These are phyloP conservation scores for Sebastiscus albofasciatus DNA, from an alignment of 2,797 vertebrate genomes.

Conservation along the genomic window DNA sequence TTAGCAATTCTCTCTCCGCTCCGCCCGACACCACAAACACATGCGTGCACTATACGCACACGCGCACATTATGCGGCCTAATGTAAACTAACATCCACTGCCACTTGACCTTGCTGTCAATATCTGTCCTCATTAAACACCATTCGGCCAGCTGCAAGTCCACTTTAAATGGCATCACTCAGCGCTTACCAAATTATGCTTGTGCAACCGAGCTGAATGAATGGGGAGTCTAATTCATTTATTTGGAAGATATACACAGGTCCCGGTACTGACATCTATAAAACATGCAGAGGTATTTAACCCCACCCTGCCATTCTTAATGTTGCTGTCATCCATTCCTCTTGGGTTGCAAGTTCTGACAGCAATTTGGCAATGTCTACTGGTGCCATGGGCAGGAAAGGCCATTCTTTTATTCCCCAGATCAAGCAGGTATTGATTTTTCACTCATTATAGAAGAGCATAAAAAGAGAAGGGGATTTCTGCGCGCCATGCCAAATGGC, in stretches of 20 bases:
- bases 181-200: conserved; percentile 72
- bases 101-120: conserved; percentile 79
- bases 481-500: conserved; percentile 63
- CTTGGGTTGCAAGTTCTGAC: conserved; percentile 73
- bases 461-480: conserved; percentile 69
- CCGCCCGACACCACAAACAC: conserved; percentile 29
- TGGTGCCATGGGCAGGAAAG: conserved; percentile 59
- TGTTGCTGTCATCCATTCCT: conserved; percentile 76
- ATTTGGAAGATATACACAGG: conserved; percentile 67
- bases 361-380: conserved; percentile 69
- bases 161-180: conserved; percentile 78
- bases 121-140: conserved; percentile 82
- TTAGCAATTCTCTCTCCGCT: conserved; percentile 35
- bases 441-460: conserved; percentile 67
- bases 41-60: not conserved
- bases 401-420: conserved; percentile 70
- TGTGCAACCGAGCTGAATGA: conserved; percentile 36
- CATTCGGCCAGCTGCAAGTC: conserved; percentile 60
- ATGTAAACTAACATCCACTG: conserved; percentile 75
- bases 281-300: conserved; percentile 74
- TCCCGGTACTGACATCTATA: conserved; percentile 68
- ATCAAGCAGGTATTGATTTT: conserved; percentile 79
- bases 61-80: conserved; percentile 57
- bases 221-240: conserved; percentile 58
- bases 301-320: conserved; percentile 65